These are phyloP conservation scores for Antechinus stuartii DNA, from an alignment of 2,113 vertebrate genomes.

Conservation along the genomic window DNA sequence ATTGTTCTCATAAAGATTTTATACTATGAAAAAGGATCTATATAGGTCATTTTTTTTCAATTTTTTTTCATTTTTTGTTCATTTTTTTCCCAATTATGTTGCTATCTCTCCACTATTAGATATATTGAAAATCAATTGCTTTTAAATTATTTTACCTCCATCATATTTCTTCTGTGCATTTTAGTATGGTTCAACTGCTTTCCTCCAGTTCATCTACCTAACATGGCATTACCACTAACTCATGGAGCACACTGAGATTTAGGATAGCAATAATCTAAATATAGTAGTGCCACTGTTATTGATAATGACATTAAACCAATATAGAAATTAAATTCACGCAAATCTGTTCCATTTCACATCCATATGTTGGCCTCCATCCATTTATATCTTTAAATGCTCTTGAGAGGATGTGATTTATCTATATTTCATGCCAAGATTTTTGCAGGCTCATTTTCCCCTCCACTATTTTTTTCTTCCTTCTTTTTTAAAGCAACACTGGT, in stretches of 20 bases:
- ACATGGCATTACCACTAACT: background rate
- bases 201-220: background rate
- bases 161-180: background rate
- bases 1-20: background rate
- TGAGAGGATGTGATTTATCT: background rate
- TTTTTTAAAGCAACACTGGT: background rate
- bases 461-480: background rate
- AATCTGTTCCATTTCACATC: background rate
- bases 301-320: background rate
- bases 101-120: background rate
- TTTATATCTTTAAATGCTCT: conserved; percentile 9
- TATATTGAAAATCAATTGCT: background rate
- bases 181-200: background rate
- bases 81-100: background rate
- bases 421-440: background rate
- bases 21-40: background rate
- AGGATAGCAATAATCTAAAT: background rate
- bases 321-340: background rate
- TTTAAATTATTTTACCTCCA: background rate
- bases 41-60: background rate
- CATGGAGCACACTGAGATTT: background rate
- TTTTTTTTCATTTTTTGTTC: background rate
- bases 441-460: conserved; percentile 1
- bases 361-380: conserved; percentile 1
- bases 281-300: background rate